Base-by-base conservation (phyloP, 2,888 invertebrate genomes). In the Trachelus iudaicus region DNA sequence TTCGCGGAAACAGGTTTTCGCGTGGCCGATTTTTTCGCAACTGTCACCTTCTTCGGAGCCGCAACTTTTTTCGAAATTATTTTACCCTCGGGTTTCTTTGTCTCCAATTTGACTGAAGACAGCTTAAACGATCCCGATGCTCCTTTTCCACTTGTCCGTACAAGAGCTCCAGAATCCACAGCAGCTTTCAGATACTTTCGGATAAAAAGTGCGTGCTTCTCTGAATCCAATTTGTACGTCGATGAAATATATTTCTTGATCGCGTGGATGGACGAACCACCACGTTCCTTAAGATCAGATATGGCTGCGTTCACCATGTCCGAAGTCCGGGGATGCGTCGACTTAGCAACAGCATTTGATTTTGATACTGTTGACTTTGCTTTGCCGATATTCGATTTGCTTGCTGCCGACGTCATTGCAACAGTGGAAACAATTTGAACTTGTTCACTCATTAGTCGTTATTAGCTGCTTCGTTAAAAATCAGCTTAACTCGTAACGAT, bases 161-260 rank as follows among this genome's bases (percentile, higher is more conserved):
- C 89, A 75, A 93, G 84, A 11, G 89, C 88, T 35, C 93, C 93
- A 71, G 91, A 91, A 34, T 90, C 91, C 34, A 94, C 93, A 69
- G 93, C 93, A 68, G 90, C 88, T 87, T 93, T 94, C 79, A 94
- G 84, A 83, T 93, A 94, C 80, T 93, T 93, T 81, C 93, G 93
- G 81, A 95, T 94, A 89, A 92, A 93, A 9, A 92, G 92, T 1
- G 92, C 92, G 75, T 93, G 85, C 83, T 93, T 94, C 80, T 93
- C 93, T 1, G 92, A 91, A 87, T 94, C 94, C 9, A 94, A 92
- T 80, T 93, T 93, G 92, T 94, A 94, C 81, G 92, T 93, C 73
- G 92, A 92, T 23, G 92, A 88, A 77, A 95, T 92, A 87, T 93
- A 94, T 87, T 94, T 94, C 89, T 94, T 94, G 88, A 94, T 94